Evolutionary conservation across 2,888 invertebrate genomes (phyloP).

Genomic region (Drosophila mulleri): DNA sequence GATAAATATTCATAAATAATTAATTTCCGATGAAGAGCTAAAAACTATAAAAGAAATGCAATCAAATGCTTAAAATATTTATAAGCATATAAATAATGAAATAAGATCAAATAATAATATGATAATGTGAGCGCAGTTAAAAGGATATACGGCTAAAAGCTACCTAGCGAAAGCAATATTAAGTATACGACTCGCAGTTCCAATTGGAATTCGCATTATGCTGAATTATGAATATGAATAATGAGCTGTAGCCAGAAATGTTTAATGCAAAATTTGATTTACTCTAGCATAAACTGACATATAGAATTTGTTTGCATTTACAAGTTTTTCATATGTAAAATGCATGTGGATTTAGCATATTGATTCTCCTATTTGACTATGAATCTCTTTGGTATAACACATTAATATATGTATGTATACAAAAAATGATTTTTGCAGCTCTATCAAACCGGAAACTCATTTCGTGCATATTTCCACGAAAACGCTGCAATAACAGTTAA

Average conservation of each 20-base stretch:
- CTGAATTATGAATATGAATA: no score
- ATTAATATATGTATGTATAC: not conserved
- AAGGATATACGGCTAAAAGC: not conserved
- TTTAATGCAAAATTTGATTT: not conserved
- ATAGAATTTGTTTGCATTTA: not conserved
- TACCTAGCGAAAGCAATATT: not conserved
- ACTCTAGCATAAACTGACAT: not conserved
- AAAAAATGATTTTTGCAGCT: not conserved
- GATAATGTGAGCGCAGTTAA: not conserved
- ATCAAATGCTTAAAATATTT: constrained; percentile 14
- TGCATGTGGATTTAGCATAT: not conserved
- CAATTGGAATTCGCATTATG: not conserved
- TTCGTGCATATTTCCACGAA: not conserved
- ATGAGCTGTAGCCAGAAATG: not conserved
- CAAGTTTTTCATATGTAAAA: not conserved
- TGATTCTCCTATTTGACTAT: not conserved
- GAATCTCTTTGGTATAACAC: not conserved
- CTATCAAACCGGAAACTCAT: not conserved
- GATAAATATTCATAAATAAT: constrained; percentile 2
- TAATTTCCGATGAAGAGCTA: not conserved
- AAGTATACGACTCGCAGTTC: not conserved
- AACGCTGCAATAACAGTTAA: not conserved
- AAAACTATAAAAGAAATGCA: not conserved
- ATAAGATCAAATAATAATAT: not conserved
- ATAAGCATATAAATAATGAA: not conserved